Evolutionary conservation across 2,797 vertebrate species (phyloP).

Genomic region (Pachyuromys duprasi): DNA sequence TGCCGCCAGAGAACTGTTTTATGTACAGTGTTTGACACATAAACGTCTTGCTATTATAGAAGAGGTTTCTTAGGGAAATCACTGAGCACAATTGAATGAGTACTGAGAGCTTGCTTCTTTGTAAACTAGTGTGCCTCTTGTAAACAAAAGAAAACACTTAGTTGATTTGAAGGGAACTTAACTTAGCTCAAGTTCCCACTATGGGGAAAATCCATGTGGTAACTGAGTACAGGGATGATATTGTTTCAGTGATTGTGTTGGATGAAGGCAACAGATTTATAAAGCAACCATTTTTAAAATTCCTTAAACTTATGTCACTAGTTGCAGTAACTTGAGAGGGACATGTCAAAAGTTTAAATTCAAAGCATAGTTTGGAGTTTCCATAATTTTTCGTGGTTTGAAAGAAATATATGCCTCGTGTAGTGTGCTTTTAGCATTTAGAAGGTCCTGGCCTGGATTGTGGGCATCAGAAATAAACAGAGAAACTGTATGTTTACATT

Average conservation of each 20-base stretch:
- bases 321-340: slow-evolving; percentile 43
- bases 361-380: not conserved
- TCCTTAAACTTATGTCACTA: slow-evolving; percentile 50
- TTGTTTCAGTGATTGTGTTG: not conserved
- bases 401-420: not conserved
- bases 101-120: slow-evolving; percentile 50
- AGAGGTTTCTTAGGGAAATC: slow-evolving; percentile 48
- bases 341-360: slow-evolving; percentile 8
- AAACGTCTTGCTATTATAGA: slow-evolving; percentile 35
- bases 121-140: slow-evolving; percentile 17
- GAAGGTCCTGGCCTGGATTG: not conserved
- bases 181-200: not conserved
- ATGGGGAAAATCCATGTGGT: slow-evolving; percentile 30
- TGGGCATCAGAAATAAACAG: not conserved
- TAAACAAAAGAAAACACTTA: slow-evolving; percentile 36
- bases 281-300: slow-evolving; percentile 47
- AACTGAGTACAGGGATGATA: not conserved
- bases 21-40: not conserved
- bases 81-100: slow-evolving; percentile 34
- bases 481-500: slow-evolving; percentile 1
- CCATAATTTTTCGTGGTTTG: slow-evolving; percentile 50
- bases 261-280: not conserved
- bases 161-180: not conserved
- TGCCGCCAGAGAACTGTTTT: slow-evolving; percentile 13
- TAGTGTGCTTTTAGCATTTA: not conserved